Percentiles rank a stretch among this genome's conserved stretches.
Evolutionary conservation across 2,113 vertebrate genomes (phyloP).

Genomic region (Equus przewalskii): DNA sequence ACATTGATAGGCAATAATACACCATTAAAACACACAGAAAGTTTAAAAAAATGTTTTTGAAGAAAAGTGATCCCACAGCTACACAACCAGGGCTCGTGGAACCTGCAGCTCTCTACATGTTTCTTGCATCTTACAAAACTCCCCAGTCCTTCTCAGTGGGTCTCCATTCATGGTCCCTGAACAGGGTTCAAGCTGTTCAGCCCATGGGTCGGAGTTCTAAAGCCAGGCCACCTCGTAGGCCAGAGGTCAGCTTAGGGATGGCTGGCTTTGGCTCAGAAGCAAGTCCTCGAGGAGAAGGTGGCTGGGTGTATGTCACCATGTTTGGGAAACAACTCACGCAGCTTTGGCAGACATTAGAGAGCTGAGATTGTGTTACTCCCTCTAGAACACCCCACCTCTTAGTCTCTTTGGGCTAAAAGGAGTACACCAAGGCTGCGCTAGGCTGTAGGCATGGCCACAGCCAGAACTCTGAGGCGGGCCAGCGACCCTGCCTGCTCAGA

Average conservation of each 20-base stretch:
- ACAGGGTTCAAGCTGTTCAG: not conserved
- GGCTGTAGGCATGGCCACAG: not conserved
- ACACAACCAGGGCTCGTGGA: accelerated
- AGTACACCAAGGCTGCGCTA: no score
- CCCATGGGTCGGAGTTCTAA: not conserved
- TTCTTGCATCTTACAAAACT: not conserved
- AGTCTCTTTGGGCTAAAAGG: not conserved
- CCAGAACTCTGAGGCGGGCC: accelerated
- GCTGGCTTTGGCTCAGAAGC: not conserved
- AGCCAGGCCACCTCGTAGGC: accelerated
- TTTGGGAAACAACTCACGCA: not conserved
- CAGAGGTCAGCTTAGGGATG: not conserved
- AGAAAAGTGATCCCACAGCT: not conserved
- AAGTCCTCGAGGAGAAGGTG: not conserved
- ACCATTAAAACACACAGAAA: not conserved
- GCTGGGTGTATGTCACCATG: not conserved
- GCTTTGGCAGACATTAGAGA: not conserved
- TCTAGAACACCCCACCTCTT: not conserved
- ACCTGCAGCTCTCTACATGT: accelerated
- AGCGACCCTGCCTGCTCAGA: not conserved
- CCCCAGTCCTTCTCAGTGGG: not conserved
- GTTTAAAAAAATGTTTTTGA: not conserved
- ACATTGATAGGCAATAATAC: not conserved
- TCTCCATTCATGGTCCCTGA: not conserved
- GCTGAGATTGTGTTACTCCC: not conserved